A percentile compares a stretch with the other conserved stretches of the same genome.
These are phyloP conservation scores for Malthinus seriepunctatus DNA, from an alignment of 2,888 invertebrate genomes.

Conservation along the genomic window DNA sequence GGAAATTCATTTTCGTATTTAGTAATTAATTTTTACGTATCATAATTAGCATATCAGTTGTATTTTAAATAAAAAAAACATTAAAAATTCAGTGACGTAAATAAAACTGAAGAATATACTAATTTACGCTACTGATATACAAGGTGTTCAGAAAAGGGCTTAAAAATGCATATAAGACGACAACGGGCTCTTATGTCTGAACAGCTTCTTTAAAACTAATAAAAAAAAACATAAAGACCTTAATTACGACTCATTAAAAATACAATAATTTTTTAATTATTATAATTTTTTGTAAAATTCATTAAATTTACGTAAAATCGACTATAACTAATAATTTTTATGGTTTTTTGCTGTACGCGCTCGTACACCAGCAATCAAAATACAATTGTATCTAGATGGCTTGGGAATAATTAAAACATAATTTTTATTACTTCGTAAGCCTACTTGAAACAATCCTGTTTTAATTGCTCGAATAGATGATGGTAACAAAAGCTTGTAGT, in stretches of 20 bases:
- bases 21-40: neutral
- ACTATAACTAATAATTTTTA: too few species aligned
- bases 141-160: neutral
- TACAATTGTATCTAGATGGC: too few species aligned
- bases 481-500: too few species aligned
- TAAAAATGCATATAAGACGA: neutral
- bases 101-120: neutral
- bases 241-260: neutral
- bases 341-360: neutral
- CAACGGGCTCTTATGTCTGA: too few species aligned
- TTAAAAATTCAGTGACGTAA: neutral
- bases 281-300: neutral
- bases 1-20: constrained; percentile 22
- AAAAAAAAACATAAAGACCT: too few species aligned
- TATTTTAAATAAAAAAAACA: neutral
- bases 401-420: too few species aligned
- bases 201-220: too few species aligned
- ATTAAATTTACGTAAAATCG: neutral
- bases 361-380: neutral
- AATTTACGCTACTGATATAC: neutral
- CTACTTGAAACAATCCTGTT: too few species aligned
- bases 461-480: too few species aligned
- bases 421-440: too few species aligned
- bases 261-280: constrained; percentile 2
- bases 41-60: neutral